Percentiles rank a stretch among this genome's conserved stretches.
Conservation (phyloP, 1,140 invertebrate genomes). For the Cylas formicarius region DNA sequence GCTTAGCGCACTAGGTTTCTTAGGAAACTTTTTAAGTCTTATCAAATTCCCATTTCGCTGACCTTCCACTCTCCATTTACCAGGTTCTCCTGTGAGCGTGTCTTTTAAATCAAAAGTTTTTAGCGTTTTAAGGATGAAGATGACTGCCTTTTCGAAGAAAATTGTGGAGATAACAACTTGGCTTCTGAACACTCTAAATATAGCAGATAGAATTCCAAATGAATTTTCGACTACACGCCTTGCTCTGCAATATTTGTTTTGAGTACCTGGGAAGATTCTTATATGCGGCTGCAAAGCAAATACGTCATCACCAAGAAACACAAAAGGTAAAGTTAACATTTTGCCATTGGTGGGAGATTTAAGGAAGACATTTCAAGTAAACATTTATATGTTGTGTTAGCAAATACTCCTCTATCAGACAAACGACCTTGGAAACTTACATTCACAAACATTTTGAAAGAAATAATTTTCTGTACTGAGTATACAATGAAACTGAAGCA, state of each 20-base stretch:
- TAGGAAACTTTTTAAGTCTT: slow-evolving; percentile 9
- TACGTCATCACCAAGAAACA: slow-evolving; percentile 1
- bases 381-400: slow-evolving; percentile 4
- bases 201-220: background rate
- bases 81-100: slow-evolving; percentile 1
- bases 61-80: slow-evolving; percentile 12
- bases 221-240: slow-evolving; percentile 2
- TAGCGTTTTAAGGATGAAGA: slow-evolving; percentile 3
- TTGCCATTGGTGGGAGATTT: background rate
- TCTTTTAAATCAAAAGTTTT: background rate
- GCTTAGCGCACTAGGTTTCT: slow-evolving; percentile 10
- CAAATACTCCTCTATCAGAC: slow-evolving; percentile 4
- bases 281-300: slow-evolving; percentile 7
- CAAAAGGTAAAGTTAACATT: background rate
- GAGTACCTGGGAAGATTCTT: slow-evolving; percentile 1
- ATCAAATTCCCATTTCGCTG: slow-evolving; percentile 11
- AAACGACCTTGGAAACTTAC: slow-evolving; percentile 5
- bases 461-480: no score
- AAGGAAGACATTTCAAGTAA: background rate
- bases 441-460: background rate
- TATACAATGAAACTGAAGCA: no score
- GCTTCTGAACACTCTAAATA: slow-evolving; percentile 4
- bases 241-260: slow-evolving; percentile 1
- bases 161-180: slow-evolving; percentile 8
- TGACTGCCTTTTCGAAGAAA: slow-evolving; percentile 4